Base-by-base conservation (phyloP, 2,888 invertebrate genomes). In the Meghimatium bilineatum region DNA sequence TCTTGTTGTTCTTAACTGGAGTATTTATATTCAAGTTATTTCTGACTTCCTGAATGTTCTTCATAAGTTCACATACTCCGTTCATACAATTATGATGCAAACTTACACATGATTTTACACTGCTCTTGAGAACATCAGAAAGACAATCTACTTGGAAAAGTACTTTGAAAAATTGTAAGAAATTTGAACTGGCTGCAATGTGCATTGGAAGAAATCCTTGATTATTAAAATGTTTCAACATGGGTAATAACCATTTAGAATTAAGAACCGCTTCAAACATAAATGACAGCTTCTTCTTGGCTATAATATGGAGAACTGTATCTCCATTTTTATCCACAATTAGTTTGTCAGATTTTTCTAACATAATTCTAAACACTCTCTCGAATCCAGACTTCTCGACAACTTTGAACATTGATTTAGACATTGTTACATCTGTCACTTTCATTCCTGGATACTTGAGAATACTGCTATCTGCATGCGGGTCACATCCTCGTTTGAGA, bases 201-300 rank as follows among this genome's bases (percentile, higher is more conserved):
- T 82, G 82, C 75, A 82, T 60, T 5, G 82, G 82, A 63, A 82
- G 76, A 66, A 60, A 82, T 6, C 82, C 82, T 52, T 82, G 82
- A 26, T 76, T 76, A 52, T 82, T 82, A 23, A n/a, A 20, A 76
- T 82, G 82, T 17, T 34, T 44, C 17, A 76, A 52, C 82, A 82
- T 82, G 5, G 32, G 75, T 29, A 52, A 14, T 26, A 82, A 56
- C 82, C 82, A 82, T 23, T 29, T 66, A 12, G 75, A 82, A 23
- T 23, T 17, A 0, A 67, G 44, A 10, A 52, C 67, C 26, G 26
- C 67, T 36, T 82, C 82, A 36, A 76, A 76, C 82, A 82, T 67
- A 1, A 36, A 49, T 8, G 1, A 26, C 10, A 76, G 76, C 34
- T 52, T 82, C 36, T 67, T 82, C 44, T 67, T 82, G 36, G 56